phyloP scores from a whole-genome alignment of 2,888 invertebrate genomes.

The Steromphala cineraria region DNA sequence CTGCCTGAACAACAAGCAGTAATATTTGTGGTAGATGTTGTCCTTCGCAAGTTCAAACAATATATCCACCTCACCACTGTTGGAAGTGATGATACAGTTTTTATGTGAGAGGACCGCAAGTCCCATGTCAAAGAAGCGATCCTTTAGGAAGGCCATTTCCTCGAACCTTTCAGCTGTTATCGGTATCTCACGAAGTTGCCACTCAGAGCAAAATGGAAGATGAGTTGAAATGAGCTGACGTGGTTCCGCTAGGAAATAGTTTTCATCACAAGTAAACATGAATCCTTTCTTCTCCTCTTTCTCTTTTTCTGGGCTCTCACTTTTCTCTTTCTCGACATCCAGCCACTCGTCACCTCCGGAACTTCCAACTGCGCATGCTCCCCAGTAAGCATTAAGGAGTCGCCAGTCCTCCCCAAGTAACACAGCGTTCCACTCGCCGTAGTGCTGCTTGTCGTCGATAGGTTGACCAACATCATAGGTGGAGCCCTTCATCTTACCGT shows the following conservation, averaged over 20 bases:
- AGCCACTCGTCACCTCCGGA: constrained; percentile 43
- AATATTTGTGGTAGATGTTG: constrained; percentile 50
- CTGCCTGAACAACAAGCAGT: constrained; percentile 57
- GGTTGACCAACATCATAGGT: constrained; percentile 64
- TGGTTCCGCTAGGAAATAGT: constrained; percentile 70
- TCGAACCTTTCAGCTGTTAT: constrained; percentile 61
- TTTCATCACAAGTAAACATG: constrained; percentile 64
- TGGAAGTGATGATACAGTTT: constrained; percentile 52
- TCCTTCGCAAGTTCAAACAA: constrained; percentile 58
- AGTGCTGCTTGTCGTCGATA: constrained; percentile 53
- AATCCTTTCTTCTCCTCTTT: constrained; percentile 32
- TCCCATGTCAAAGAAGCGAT: constrained; percentile 66
- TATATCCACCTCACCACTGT: constrained; percentile 62
- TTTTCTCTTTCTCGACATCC: constrained; percentile 23
- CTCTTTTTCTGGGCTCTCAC: neutral
- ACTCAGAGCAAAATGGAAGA: constrained; percentile 58
- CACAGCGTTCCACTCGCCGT: constrained; percentile 72
- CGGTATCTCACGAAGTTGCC: constrained; percentile 63
- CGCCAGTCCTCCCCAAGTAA: constrained; percentile 66
- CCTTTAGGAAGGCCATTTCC: constrained; percentile 65
- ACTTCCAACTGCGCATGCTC: constrained; percentile 55
- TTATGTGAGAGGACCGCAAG: constrained; percentile 58
- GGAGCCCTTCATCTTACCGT: constrained; percentile 66
- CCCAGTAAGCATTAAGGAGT: constrained; percentile 70
- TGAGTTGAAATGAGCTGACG: constrained; percentile 65